Evolutionary conservation across 2,797 vertebrate species (phyloP).

Genomic region (Ctenopoma kingsleyae): DNA sequence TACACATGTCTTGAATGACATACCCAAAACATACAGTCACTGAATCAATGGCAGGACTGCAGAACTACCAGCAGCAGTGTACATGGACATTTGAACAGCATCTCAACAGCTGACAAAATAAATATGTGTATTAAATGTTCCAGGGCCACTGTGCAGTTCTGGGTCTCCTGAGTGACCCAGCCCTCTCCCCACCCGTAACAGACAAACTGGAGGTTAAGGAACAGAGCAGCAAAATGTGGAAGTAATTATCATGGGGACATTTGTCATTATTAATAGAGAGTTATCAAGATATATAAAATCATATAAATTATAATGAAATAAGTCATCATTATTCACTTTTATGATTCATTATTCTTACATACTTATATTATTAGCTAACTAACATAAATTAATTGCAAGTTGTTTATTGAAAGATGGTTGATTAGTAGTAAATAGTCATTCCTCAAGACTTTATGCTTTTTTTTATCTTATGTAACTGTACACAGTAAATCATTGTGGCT

Average conservation of each 20-base stretch:
- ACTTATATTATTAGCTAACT: neutral
- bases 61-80: slow-evolving; percentile 26
- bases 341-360: too few species aligned
- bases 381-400: neutral
- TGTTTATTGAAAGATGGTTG: neutral
- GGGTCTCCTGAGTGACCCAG: slow-evolving; percentile 14
- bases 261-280: neutral
- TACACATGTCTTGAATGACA: neutral
- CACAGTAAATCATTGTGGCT: slow-evolving; percentile 4
- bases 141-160: slow-evolving; percentile 26
- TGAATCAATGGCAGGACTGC: neutral
- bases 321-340: neutral
- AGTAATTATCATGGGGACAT: neutral
- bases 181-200: slow-evolving; percentile 3
- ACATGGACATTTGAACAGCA: slow-evolving; percentile 34
- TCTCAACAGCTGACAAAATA: slow-evolving; percentile 20
- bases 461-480: slow-evolving; percentile 5
- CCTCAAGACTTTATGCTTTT: neutral
- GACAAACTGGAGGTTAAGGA: slow-evolving; percentile 16
- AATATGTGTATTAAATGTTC: slow-evolving; percentile 33
- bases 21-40: slow-evolving; percentile 3
- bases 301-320: neutral
- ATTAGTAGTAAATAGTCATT: neutral
- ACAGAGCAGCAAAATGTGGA: slow-evolving; percentile 3
- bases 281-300: neutral